Conservation (phyloP, 2,797 vertebrate genomes). For the Cuculus canorus region DNA sequence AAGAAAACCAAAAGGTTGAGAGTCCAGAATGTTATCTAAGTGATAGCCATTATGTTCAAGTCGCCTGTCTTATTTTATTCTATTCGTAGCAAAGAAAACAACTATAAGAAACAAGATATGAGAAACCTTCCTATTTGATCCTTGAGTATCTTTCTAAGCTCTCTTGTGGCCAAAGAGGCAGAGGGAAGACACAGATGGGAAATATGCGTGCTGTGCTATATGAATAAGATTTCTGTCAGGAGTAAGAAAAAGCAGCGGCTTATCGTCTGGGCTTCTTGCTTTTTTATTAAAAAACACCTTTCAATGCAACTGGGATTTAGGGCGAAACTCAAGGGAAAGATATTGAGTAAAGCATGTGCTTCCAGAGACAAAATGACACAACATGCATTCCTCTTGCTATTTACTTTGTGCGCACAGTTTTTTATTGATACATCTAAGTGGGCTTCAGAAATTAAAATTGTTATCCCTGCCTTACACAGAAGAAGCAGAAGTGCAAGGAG, state of each 20-base stretch:
- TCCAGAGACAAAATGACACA: not conserved
- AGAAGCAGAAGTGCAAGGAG: not conserved
- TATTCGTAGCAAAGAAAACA: not conserved
- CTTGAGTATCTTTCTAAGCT: conserved; percentile 18
- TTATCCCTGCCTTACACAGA: not conserved
- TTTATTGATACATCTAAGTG: not conserved
- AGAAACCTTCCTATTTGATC: conserved; percentile 29
- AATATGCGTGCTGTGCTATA: not conserved
- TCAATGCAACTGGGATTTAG: not conserved
- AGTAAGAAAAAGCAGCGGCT: not conserved
- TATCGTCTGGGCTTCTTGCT: not conserved
- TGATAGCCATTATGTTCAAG: not conserved
- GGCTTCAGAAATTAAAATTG: conserved; percentile 4
- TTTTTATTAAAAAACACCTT: not conserved
- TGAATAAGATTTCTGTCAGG: conserved; percentile 9
- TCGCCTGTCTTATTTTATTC: conserved; percentile 23
- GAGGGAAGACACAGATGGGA: not conserved
- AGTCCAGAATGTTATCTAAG: not conserved
- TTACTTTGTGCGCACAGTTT: not conserved
- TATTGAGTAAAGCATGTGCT: not conserved
- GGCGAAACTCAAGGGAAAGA: not conserved
- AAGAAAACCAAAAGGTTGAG: not conserved
- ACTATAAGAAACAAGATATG: not conserved
- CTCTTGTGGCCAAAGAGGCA: not conserved
- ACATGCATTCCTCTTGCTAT: not conserved